Percentiles rank a stretch among this genome's conserved stretches.
These are phyloP conservation scores for Halcyon chelicuti DNA, from an alignment of 2,797 vertebrate species.

Conservation along the genomic window DNA sequence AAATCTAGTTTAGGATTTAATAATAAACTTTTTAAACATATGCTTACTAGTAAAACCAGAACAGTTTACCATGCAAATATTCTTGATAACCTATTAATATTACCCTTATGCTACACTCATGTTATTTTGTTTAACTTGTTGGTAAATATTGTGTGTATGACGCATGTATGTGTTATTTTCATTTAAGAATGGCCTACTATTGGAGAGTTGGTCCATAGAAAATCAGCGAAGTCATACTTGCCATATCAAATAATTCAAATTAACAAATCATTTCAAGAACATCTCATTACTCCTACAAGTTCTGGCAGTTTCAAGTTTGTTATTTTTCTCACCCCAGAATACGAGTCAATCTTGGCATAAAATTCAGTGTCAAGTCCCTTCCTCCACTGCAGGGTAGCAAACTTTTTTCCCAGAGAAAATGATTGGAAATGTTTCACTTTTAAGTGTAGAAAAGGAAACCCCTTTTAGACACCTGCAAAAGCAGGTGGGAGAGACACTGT, in stretches of 20 bases:
- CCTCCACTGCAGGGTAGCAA: neutral
- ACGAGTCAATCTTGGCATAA: neutral
- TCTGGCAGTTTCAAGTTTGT: neutral
- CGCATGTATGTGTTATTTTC: neutral
- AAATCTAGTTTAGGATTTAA: neutral
- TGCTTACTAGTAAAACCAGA: neutral
- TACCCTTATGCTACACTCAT: neutral
- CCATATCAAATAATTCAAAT: neutral
- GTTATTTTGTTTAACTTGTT: neutral
- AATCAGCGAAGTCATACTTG: neutral
- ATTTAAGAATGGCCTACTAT: neutral
- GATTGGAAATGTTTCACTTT: neutral
- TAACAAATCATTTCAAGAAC: neutral
- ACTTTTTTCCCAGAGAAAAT: neutral
- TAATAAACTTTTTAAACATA: neutral
- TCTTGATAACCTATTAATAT: neutral
- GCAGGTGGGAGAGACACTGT: neutral
- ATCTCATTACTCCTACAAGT: neutral
- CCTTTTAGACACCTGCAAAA: neutral
- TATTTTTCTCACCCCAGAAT: neutral
- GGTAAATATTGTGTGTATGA: neutral
- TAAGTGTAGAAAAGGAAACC: neutral
- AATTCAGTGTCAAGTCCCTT: neutral
- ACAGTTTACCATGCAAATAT: neutral
- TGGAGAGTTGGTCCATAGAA: neutral